Percentiles rank a stretch among this genome's conserved stretches.
phyloP scores from a whole-genome alignment of 2,888 invertebrate species.

The Ptilodon capucinus region DNA sequence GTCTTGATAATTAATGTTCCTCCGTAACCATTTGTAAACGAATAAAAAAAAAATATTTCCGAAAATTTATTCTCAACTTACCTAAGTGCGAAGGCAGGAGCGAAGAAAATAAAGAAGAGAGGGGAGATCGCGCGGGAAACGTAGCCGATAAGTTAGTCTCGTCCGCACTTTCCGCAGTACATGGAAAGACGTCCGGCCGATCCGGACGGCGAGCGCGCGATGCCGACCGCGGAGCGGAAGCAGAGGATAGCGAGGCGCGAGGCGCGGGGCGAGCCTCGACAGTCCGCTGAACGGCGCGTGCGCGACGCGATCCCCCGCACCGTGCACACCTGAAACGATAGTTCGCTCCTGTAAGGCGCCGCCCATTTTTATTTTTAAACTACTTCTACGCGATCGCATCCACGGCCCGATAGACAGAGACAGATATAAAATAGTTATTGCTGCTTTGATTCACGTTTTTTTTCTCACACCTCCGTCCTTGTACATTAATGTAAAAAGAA shows the following conservation, averaged over 20 bases:
- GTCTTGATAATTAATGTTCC: no score
- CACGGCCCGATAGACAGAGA: no score
- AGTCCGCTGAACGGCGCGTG: constrained; percentile 65
- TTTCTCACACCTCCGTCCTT: no score
- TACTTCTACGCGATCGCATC: no score
- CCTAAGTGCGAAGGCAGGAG: constrained; percentile 20
- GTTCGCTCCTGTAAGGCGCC: constrained; percentile 18
- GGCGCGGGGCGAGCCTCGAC: constrained; percentile 38
- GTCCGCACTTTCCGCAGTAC: constrained; percentile 1
- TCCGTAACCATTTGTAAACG: no score
- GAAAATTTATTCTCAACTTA: constrained; percentile 14
- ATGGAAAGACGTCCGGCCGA: constrained; percentile 31
- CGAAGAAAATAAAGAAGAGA: constrained; percentile 15
- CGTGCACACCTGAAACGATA: constrained; percentile 28
- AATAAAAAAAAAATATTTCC: constrained; percentile 1
- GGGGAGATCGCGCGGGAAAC: constrained; percentile 30
- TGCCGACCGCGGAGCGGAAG: constrained; percentile 25
- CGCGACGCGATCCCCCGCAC: constrained; percentile 33
- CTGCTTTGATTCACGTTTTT: no score
- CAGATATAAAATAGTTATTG: no score
- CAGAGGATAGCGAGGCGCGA: constrained; percentile 24
- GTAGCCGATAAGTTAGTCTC: constrained; percentile 15
- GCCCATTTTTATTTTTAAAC: constrained; percentile 20
- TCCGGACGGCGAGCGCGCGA: constrained; percentile 42
- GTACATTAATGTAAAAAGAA: no score